Conservation (phyloP, 2,797 vertebrate genomes). For the Bradypus variegatus region DNA sequence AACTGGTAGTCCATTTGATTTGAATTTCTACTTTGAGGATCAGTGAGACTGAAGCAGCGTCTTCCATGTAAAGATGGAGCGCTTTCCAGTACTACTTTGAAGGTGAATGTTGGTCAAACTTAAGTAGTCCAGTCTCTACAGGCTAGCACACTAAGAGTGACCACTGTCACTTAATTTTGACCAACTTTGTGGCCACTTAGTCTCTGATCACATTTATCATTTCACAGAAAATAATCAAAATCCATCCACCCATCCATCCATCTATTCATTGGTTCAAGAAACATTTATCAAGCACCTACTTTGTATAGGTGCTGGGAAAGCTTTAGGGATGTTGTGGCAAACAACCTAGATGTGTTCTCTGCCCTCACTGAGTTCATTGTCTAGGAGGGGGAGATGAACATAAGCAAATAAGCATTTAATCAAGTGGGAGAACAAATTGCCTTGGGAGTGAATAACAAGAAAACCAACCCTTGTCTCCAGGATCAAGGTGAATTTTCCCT, state of each 20-base stretch:
- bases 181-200: background rate
- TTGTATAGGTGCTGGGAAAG: background rate
- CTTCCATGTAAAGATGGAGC: background rate
- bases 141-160: fast-evolving
- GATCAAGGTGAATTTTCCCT: background rate
- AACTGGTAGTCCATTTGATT: background rate
- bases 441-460: background rate
- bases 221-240: background rate
- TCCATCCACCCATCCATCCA: background rate
- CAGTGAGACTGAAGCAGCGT: background rate
- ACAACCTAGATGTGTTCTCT: background rate
- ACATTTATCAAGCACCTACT: background rate
- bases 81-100: background rate
- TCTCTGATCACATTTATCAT: background rate
- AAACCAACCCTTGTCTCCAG: background rate
- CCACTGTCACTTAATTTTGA: background rate
- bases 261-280: background rate
- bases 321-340: background rate
- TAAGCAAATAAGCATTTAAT: background rate
- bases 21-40: background rate
- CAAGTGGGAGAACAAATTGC: background rate
- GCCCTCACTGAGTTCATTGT: background rate
- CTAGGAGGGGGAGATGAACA: background rate
- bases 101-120: background rate
- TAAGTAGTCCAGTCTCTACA: no score